Evolutionary conservation across 1,140 invertebrate genomes (phyloP), one percentile per base, ranked within the genome.

Genomic region (Anoplophora glabripennis): DNA sequence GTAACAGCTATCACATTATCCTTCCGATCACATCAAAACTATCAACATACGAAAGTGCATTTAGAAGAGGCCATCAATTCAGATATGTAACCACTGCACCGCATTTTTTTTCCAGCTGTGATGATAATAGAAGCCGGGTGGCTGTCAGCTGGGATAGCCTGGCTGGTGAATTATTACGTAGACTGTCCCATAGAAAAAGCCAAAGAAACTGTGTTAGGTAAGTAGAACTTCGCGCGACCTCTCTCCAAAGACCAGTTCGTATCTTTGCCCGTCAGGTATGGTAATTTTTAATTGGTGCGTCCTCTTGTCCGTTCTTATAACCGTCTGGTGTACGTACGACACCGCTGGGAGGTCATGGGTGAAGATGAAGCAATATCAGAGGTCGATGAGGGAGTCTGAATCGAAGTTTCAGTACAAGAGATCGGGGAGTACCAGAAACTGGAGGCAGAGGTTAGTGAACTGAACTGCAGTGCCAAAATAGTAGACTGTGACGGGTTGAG

Each of bases 331-430:
- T 74, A 89, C 89, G 11, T 95, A 90, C 74, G 92, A 95, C 76
- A 80, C 89, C 0, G 92, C 92, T 4, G 92, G 92, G 8, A 79
- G 89, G 18, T 92, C 90, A n/a, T 95, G 92, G 92, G 91, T 94
- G 0, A 94, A 94, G 78, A 93, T 94, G 89, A 94, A 93, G 75
- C 83, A 89, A 62, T 94, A 92, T 75, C 90, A 94, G 74, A 82
- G 89, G 38, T 92, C 89, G 42, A 84, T 93, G 83, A 84, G 85
- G 64, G 87, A 90, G 64, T 84, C 84, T 15, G 86, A 89, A 71
- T 83, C 84, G 0, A 82, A 87, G 64, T 87, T 87, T 68, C 85
- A 89, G 69, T 89, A 91, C 67, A 87, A 86, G 65, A 75, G 90
- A 36, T 92, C 89, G 51, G 89, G 89, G 41, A 92, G 87, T 72